Conservation (phyloP, 2,113 vertebrate species). For the Aleadryas rufinucha region DNA sequence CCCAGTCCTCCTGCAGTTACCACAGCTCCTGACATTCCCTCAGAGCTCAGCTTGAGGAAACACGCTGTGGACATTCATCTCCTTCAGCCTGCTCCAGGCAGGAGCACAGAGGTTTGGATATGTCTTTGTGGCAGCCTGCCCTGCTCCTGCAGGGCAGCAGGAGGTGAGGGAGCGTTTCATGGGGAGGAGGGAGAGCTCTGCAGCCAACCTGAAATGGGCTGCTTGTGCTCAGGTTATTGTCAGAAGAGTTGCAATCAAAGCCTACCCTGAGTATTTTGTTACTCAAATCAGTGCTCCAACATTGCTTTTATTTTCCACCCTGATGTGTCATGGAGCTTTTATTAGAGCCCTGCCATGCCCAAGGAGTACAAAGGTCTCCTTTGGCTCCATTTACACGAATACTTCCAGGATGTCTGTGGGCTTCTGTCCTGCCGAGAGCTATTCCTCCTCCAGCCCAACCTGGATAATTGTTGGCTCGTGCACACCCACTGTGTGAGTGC, state of each 20-base stretch:
- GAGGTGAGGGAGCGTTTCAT: background rate
- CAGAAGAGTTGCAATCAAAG: background rate
- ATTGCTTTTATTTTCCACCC: background rate
- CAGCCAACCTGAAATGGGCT: background rate
- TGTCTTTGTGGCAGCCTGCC: background rate
- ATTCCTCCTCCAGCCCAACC: background rate
- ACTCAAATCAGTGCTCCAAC: background rate
- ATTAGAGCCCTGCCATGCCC: background rate
- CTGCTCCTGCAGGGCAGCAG: background rate
- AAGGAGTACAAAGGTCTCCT: background rate
- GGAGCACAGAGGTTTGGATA: background rate
- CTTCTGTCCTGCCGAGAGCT: background rate
- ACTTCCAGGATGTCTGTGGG: background rate
- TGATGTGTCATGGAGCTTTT: accelerated
- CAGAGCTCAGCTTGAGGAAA: background rate
- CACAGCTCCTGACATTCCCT: background rate
- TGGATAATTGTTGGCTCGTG: background rate
- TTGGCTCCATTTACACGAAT: background rate
- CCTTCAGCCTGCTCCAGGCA: background rate
- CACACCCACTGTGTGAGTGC: accelerated
- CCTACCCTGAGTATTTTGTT: background rate
- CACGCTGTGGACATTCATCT: background rate
- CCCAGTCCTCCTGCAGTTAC: background rate
- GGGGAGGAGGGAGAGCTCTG: background rate
- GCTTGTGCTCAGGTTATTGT: background rate